Conservation (phyloP, 1,140 invertebrate genomes). For the Ooceraea biroi region DNA sequence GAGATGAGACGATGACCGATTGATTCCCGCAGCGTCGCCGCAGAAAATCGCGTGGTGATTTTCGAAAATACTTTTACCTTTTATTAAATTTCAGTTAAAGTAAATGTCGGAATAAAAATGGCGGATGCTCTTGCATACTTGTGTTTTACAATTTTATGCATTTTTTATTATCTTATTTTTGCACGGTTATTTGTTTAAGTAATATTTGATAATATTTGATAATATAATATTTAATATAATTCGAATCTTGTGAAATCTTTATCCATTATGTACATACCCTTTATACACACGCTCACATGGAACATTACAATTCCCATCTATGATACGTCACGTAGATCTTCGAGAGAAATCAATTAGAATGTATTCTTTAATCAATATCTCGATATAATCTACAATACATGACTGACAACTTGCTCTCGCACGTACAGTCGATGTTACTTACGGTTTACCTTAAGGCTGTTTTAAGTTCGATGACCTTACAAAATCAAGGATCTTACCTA, state of each 20-base stretch:
- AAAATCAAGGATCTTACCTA: background rate
- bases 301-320: background rate
- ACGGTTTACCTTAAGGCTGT: background rate
- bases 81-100: conserved; percentile 1
- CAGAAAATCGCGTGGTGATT: background rate
- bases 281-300: background rate
- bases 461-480: background rate
- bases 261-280: background rate
- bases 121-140: too few species aligned
- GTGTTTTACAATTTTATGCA: too few species aligned
- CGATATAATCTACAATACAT: background rate
- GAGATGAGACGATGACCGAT: conserved; percentile 60
- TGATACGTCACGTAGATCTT: background rate
- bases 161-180: too few species aligned
- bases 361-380: background rate
- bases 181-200: too few species aligned
- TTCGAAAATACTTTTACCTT: conserved; percentile 23
- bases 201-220: too few species aligned
- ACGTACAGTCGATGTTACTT: background rate
- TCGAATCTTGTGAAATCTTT: background rate
- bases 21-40: conserved; percentile 25
- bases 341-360: background rate
- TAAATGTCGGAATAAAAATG: background rate
- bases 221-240: too few species aligned
- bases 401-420: background rate